phyloP scores from a whole-genome alignment of 2,113 vertebrate genomes.

The Tonatia bakeri region DNA sequence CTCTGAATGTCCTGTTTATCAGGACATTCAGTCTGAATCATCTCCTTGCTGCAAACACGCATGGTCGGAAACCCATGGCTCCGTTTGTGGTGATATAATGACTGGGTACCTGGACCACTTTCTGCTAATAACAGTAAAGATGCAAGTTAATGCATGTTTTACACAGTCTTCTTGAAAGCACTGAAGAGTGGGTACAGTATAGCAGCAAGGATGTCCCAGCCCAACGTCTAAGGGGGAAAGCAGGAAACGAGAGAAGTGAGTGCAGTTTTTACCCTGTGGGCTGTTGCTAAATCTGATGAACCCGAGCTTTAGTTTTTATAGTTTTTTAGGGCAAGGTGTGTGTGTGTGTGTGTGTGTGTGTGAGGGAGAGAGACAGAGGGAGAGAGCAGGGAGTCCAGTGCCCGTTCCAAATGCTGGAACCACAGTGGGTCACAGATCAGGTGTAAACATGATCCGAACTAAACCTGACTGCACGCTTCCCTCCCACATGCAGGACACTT shows the following conservation, averaged over 20 bases:
- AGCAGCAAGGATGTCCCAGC: background rate
- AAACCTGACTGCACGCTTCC: background rate
- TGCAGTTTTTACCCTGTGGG: background rate
- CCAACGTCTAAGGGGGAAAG: background rate
- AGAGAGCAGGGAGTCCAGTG: background rate
- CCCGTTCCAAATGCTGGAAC: background rate
- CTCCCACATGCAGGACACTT: background rate
- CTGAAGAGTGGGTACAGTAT: background rate
- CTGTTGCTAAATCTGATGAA: background rate
- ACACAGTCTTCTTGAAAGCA: background rate
- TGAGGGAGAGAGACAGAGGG: background rate
- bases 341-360: background rate
- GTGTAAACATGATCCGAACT: background rate
- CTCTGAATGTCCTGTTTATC: background rate
- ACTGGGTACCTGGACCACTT: background rate
- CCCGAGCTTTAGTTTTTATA: background rate
- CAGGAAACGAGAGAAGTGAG: background rate
- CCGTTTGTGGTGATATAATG: background rate
- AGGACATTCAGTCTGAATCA: background rate
- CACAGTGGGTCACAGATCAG: background rate
- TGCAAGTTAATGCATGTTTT: background rate
- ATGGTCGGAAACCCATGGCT: background rate
- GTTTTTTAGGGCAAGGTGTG: background rate
- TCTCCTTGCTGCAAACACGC: background rate
- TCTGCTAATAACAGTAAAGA: conserved; percentile 1